Base-by-base conservation (phyloP, 2,888 invertebrate genomes). In the Hydriomena furcata region DNA sequence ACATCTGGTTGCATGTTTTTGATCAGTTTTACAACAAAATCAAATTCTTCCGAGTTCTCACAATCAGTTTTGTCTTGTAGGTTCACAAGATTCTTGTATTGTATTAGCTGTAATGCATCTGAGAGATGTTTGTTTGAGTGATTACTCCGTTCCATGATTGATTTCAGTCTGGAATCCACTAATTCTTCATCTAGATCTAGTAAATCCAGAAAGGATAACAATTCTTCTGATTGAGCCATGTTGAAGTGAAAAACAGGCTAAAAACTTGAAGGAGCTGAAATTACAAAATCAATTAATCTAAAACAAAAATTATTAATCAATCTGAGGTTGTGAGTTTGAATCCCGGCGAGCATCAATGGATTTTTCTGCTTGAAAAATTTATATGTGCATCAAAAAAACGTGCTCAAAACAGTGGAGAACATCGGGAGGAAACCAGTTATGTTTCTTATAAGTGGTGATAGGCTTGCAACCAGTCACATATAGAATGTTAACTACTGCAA, bases 101-200 rank as follows among this genome's bases (percentile, higher is more conserved):
- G 72, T n/a, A 91, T 52, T 40, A 90, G 66, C 50, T 76, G 70
- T 12, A 82, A 61, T 0, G 76, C 75, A 59, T 72, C 79, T 12
- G 51, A 55, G n/a, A 90, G 63, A 47, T 88, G 79, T 60, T 75
- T 76, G 41, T 60, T 66, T 3, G 79, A 71, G 43, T 73, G 63
- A 13, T 63, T 66, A 30, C 53, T 71, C 58, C 67, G 79, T 37
- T 56, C 48, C 79, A 86, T 86, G 20, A 91, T 61, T 23, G 63
- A 58, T 58, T 76, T 73, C n/a, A 89, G 66, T 23, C 83, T 76
- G 6, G 55, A 46, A 65, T 91, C 87, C 24, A 89, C 67, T 1
- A 84, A 7, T 55, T 82, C 82, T 70, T 91, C 91, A 40, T 87
- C 84, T 52, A 91, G 71, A 66, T 89, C 84, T 21, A 91, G 61